Base-by-base conservation (phyloP, 2,888 invertebrate species). In the Norana najaformis region DNA sequence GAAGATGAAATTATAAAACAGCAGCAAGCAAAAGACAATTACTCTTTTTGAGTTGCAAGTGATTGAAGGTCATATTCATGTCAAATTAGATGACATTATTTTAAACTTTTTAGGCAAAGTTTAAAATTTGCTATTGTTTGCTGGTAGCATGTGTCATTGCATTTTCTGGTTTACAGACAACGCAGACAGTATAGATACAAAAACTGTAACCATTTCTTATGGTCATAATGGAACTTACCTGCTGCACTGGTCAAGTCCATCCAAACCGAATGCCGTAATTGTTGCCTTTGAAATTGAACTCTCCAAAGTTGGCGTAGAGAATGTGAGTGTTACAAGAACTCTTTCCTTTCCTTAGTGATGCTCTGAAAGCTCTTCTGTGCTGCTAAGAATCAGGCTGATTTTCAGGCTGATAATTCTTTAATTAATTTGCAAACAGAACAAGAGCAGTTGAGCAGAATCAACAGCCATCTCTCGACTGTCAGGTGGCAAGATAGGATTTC, bases 181-280 rank as follows among this genome's bases (percentile, higher is more conserved):
- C 92, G 97, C 97, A 89, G 97, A 98, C 94, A 95, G 96, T 91
- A 96, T 94, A n/a, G 93, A 94, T 90, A 90, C 91, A 4, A 91
- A 92, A 93, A 18, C 92, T 94, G 36, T 91, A 90, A 13, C 91
- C 69, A 88, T 37, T 37, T 53, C 30, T 35, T 16, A 11, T 37
- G 37, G 30, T 89, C 41, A 41, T 20, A 30, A 16, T 16, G 88
- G 92, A 13, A 37, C 94, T 95, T 92, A 93, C 35, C 92, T 94
- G 11, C 92, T 95, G 35, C 92, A 95, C 41, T 99, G 99, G 99
- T 95, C 96, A 6, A 96, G 97, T 92, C 98, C 99, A 0, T 93
- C 94, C 37, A 95, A 96, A 91, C 98, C 99, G 0, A 99, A 99
- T 95, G 98, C 98, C 2, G 96, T 97, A 91, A 96, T 98, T 88